phyloP scores from a whole-genome alignment of 2,113 vertebrate genomes.

The Rana temporaria region DNA sequence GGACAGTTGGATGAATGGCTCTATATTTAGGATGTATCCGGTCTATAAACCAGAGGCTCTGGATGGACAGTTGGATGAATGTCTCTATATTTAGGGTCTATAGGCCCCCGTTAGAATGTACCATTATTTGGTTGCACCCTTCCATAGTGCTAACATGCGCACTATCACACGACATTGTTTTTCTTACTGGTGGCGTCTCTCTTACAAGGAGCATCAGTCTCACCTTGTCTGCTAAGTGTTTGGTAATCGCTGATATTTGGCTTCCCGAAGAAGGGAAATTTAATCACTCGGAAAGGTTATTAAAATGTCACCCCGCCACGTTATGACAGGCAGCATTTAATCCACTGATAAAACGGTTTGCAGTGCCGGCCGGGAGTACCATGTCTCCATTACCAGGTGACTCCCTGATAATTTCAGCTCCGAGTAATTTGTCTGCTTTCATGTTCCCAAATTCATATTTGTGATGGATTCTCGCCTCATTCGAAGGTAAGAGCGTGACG shows the following conservation, averaged over 20 bases:
- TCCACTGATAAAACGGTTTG: not conserved
- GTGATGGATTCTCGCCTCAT: constrained; percentile 18
- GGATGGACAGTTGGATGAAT: too few species aligned
- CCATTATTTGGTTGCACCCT: too few species aligned
- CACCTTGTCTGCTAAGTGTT: not conserved
- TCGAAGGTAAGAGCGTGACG: not conserved
- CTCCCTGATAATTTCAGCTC: constrained; percentile 14
- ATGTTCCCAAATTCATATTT: constrained; percentile 3
- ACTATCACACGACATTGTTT: too few species aligned
- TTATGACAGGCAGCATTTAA: not conserved
- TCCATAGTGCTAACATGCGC: too few species aligned
- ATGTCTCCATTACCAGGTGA: constrained; percentile 1
- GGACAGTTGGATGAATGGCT: too few species aligned
- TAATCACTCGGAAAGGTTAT: constrained; percentile 21
- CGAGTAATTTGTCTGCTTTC: constrained; percentile 3
- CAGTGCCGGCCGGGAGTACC: not conserved
- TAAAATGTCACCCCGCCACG: constrained; percentile 16
- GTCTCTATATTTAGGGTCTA: too few species aligned
- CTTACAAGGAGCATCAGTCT: not conserved
- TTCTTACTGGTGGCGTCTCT: not conserved
- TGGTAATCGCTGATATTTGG: constrained; percentile 6
- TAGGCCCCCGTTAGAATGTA: too few species aligned
- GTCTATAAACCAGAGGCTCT: too few species aligned
- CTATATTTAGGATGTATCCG: too few species aligned
- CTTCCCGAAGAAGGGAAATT: not conserved